These are phyloP conservation scores for Polyergus mexicanus DNA, from an alignment of 1,140 invertebrate species.

Conservation along the genomic window DNA sequence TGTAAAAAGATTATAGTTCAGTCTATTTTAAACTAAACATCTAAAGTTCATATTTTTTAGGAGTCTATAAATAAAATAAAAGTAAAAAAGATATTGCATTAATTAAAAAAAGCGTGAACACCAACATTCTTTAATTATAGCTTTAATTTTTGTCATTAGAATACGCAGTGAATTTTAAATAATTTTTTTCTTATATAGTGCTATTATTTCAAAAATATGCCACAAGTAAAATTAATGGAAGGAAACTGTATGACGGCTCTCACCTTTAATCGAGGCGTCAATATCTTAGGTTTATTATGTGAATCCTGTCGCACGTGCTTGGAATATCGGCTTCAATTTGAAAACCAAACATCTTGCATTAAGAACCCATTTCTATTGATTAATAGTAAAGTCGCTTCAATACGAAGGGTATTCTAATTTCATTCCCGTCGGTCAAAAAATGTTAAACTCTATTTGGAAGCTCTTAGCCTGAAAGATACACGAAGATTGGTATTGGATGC, in stretches of 20 bases:
- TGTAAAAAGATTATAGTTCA: not conserved
- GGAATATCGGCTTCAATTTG: not conserved
- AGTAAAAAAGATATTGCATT: not conserved
- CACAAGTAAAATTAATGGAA: not conserved
- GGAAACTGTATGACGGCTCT: not conserved
- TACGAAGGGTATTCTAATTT: not conserved
- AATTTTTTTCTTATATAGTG: not conserved
- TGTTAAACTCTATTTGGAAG: constrained; percentile 10
- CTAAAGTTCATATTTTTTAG: not conserved
- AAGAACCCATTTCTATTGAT: constrained; percentile 1
- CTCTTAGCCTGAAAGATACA: constrained; percentile 17
- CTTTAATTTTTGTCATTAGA: not conserved
- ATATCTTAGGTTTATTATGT: not conserved
- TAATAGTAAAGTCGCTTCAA: constrained; percentile 26
- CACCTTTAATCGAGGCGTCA: constrained; percentile 12
- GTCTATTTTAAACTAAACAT: not conserved
- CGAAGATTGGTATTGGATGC: not conserved
- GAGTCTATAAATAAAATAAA: not conserved
- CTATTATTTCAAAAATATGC: not conserved
- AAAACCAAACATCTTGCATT: not conserved
- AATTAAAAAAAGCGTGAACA: not conserved
- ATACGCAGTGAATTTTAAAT: not conserved
- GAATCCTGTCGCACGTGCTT: constrained; percentile 17
- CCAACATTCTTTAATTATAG: not conserved
- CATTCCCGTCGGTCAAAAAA: constrained; percentile 1